These are phyloP conservation scores for Zele albiditarsus DNA, from an alignment of 2,888 invertebrate genomes.

Conservation along the genomic window DNA sequence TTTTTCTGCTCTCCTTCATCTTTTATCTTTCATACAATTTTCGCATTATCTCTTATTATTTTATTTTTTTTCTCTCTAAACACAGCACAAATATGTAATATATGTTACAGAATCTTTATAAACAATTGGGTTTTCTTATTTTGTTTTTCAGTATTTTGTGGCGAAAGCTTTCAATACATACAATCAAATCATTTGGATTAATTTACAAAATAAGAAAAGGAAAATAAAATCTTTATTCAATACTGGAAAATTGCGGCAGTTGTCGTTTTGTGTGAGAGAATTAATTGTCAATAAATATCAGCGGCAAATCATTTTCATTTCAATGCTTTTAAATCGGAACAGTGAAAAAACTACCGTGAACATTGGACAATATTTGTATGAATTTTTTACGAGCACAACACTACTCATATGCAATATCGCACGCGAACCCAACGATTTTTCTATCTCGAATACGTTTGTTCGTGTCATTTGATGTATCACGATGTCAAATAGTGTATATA, in stretches of 20 bases:
- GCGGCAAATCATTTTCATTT: neutral
- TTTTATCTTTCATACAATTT: neutral
- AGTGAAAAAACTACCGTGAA: neutral
- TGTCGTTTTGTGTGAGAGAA: neutral
- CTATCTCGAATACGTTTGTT: neutral
- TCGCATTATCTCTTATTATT: neutral
- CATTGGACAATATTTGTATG: neutral
- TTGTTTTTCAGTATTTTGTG: neutral
- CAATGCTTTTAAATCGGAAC: neutral
- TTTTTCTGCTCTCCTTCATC: slow-evolving; percentile 49
- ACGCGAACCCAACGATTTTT: slow-evolving; percentile 1
- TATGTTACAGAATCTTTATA: slow-evolving; percentile 67
- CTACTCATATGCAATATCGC: neutral
- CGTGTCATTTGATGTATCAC: slow-evolving; percentile 1
- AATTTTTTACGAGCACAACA: neutral
- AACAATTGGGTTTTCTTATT: slow-evolving; percentile 47
- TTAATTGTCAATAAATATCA: neutral
- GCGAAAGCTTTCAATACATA: neutral
- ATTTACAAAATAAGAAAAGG: neutral
- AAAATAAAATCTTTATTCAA: neutral
- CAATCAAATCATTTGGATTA: neutral
- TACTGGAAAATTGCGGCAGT: neutral
- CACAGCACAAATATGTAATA: slow-evolving; percentile 65
- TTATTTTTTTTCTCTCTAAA: slow-evolving; percentile 49
- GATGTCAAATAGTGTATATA: neutral